Percentiles rank a stretch among this genome's conserved stretches.
Evolutionary conservation across 1,140 invertebrate genomes (phyloP).

Genomic region (Apis cerana): DNA sequence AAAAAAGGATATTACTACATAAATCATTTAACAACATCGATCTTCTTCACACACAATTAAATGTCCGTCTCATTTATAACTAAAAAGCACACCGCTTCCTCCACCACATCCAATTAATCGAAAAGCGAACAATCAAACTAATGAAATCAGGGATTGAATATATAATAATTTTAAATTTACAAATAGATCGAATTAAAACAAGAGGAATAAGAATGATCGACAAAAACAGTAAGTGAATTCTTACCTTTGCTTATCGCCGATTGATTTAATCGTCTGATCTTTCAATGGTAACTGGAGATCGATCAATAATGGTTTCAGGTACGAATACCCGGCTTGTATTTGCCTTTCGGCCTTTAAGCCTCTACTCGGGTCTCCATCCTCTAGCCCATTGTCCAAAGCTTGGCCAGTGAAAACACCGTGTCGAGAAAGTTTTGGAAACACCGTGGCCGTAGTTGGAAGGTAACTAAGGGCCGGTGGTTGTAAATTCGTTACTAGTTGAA

Average conservation of each 20-base stretch:
- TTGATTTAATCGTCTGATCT: constrained; percentile 18
- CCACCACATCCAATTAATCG: too few relatives aligned
- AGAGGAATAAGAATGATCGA: neutral
- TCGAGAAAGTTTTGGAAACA: constrained; percentile 37
- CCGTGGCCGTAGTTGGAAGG: constrained; percentile 8
- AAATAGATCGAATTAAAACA: too few relatives aligned
- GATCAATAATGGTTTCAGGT: constrained; percentile 27
- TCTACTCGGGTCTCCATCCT: neutral
- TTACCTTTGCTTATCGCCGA: constrained; percentile 24
- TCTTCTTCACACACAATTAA: too few relatives aligned
- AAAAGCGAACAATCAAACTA: too few relatives aligned
- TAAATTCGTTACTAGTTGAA: constrained; percentile 10
- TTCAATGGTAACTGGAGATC: constrained; percentile 10
- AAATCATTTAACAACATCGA: too few relatives aligned
- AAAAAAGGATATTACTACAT: too few relatives aligned
- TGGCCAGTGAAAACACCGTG: constrained; percentile 36
- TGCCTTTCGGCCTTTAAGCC: neutral
- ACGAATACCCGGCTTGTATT: constrained; percentile 22
- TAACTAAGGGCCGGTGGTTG: constrained; percentile 34
- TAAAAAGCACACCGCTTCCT: too few relatives aligned
- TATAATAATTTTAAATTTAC: too few relatives aligned
- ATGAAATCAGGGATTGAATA: neutral
- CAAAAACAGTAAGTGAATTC: neutral
- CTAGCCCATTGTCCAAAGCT: constrained; percentile 8
- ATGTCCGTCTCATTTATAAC: too few relatives aligned